Conservation (phyloP, 2,797 vertebrate species). For the Myotis daubentonii region DNA sequence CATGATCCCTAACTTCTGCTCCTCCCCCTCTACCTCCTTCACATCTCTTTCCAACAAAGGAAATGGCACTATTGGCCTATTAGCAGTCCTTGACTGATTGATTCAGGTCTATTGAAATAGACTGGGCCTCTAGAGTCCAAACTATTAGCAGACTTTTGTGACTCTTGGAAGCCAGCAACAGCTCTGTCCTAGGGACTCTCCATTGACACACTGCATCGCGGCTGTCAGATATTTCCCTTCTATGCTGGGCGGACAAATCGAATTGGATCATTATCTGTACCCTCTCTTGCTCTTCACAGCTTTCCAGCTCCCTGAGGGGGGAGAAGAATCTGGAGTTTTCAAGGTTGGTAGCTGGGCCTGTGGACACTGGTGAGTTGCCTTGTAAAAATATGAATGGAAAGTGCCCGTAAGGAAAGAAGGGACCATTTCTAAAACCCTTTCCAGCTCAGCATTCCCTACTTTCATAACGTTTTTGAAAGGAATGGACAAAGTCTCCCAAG, state of each 20-base stretch:
- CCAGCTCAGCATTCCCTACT: neutral
- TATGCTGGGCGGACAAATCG: fast-evolving
- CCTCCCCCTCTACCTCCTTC: neutral
- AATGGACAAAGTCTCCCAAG: neutral
- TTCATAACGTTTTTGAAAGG: neutral
- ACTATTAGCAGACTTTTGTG: neutral
- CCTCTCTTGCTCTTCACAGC: neutral
- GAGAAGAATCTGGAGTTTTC: neutral
- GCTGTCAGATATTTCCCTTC: neutral
- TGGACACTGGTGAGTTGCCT: neutral
- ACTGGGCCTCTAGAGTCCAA: neutral
- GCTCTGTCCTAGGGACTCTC: neutral
- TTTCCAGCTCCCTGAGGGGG: neutral
- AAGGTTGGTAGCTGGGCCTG: neutral
- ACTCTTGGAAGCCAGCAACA: neutral
- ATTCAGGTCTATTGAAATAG: constrained; percentile 44
- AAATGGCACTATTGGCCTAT: neutral
- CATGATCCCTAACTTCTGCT: neutral
- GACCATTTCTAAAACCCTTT: neutral
- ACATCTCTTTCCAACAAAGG: constrained; percentile 22
- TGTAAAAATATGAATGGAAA: neutral
- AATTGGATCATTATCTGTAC: neutral
- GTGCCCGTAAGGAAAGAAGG: neutral
- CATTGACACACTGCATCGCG: neutral
- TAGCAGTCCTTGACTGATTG: neutral